Conservation (phyloP, 2,113 vertebrate genomes). For the Fregata magnificens region DNA sequence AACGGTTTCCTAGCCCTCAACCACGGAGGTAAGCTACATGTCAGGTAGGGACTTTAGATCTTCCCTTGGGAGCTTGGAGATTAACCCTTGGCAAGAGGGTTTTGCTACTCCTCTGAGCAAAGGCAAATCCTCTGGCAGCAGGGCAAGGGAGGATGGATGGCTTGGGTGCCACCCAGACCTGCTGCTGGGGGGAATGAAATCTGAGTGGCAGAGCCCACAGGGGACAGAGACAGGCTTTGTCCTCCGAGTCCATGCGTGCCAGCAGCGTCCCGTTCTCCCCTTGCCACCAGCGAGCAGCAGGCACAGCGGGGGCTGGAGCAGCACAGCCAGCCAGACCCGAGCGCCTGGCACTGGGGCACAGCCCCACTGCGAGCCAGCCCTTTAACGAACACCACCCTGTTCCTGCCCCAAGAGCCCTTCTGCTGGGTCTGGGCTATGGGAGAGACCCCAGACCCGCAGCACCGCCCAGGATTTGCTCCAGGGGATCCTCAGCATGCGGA, state of each 20-base stretch:
- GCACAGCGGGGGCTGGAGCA: not conserved
- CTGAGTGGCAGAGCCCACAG: too few species aligned
- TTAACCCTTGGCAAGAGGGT: not conserved
- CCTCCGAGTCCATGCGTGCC: rapidly evolving
- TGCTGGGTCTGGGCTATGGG: not conserved
- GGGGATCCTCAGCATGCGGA: rapidly evolving
- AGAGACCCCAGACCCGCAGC: not conserved
- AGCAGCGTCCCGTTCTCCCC: not conserved
- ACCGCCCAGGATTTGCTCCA: not conserved
- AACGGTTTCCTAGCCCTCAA: not conserved
- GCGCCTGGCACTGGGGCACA: not conserved
- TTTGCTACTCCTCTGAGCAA: not conserved
- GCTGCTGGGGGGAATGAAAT: not conserved
- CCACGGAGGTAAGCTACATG: not conserved
- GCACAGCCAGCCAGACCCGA: not conserved
- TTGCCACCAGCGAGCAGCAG: not conserved
- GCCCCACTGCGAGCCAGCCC: not conserved
- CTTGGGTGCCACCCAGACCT: not conserved
- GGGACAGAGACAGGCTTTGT: not conserved
- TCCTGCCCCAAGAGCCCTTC: not conserved
- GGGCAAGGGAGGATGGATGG: not conserved
- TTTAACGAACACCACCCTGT: not conserved
- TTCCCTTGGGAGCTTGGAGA: not conserved
- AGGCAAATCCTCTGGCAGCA: not conserved
- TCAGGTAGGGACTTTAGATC: not conserved